A percentile compares a stretch with the other conserved stretches of the same genome.
Evolutionary conservation across 2,888 invertebrate genomes (phyloP).

Genomic region (Andrena minutula): DNA sequence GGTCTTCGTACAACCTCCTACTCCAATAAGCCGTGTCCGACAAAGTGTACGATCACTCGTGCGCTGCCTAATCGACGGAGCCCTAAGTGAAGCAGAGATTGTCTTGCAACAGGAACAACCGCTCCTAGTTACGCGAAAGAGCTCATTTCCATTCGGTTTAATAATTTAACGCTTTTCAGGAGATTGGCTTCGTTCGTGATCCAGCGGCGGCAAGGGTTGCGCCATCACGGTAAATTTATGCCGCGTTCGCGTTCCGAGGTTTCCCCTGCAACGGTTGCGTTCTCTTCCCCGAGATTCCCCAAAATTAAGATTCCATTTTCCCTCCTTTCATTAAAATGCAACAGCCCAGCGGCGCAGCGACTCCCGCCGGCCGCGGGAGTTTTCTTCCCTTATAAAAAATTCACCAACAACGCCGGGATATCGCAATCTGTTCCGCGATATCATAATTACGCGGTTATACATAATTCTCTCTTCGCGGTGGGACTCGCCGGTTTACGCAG

Average conservation of each 20-base stretch:
- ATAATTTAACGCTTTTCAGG: conserved; percentile 43
- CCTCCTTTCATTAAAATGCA: not conserved
- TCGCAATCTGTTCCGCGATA: conserved; percentile 2
- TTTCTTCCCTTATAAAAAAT: conserved; percentile 5
- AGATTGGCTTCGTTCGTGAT: conserved; percentile 38
- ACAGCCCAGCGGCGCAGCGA: too few species aligned
- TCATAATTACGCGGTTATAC: not conserved
- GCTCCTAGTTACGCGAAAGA: not conserved
- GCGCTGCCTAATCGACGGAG: not conserved
- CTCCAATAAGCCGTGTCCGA: not conserved
- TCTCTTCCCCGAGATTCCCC: conserved; percentile 14
- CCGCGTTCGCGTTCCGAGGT: conserved; percentile 24
- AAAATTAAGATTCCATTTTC: conserved; percentile 35
- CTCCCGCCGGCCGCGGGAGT: not conserved
- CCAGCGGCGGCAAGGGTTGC: conserved; percentile 7
- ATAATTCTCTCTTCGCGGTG: conserved; percentile 10
- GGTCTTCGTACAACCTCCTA: not conserved
- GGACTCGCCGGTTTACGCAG: conserved; percentile 11
- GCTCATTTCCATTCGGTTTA: conserved; percentile 43
- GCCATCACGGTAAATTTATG: conserved; percentile 19
- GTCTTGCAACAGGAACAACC: not conserved
- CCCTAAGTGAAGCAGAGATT: not conserved
- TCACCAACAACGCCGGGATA: not conserved
- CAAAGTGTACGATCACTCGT: too few species aligned
- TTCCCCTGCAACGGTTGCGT: not conserved